A percentile compares a stretch with the other conserved stretches of the same genome.
These are phyloP conservation scores for Lycaena phlaeas DNA, from an alignment of 2,888 invertebrate genomes.

Conservation along the genomic window DNA sequence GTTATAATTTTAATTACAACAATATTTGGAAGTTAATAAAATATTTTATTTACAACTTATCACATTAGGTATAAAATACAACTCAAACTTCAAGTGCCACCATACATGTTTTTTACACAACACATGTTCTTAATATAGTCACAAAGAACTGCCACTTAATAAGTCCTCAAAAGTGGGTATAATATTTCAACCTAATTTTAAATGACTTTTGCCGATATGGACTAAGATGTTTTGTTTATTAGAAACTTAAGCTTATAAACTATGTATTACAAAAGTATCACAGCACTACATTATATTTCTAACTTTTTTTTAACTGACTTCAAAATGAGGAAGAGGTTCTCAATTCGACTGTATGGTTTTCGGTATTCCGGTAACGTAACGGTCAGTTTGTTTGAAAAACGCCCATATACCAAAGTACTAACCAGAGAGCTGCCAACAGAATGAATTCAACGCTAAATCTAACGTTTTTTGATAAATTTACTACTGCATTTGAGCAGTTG, in stretches of 20 bases:
- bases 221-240: slow-evolving; percentile 3
- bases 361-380: slow-evolving; percentile 9
- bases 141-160: slow-evolving; percentile 6
- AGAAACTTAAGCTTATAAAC: slow-evolving; percentile 6
- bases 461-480: slow-evolving; percentile 11
- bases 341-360: slow-evolving; percentile 1
- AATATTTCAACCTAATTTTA: slow-evolving; percentile 5
- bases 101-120: slow-evolving; percentile 8
- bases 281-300: slow-evolving; percentile 3
- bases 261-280: slow-evolving; percentile 7
- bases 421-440: slow-evolving; percentile 11
- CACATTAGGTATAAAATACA: slow-evolving; percentile 5
- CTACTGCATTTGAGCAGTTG: slow-evolving; percentile 9
- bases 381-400: slow-evolving; percentile 5
- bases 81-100: slow-evolving; percentile 6
- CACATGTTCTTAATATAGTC: slow-evolving; percentile 4
- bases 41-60: slow-evolving; percentile 7
- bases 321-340: too few species aligned
- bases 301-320: background rate
- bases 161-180: slow-evolving; percentile 5
- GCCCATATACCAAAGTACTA: slow-evolving; percentile 9
- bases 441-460: slow-evolving; percentile 10
- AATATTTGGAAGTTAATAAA: slow-evolving; percentile 1
- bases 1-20: background rate
- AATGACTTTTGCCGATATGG: background rate